Percentiles rank a stretch among this genome's conserved stretches.
phyloP scores from a whole-genome alignment of 2,797 vertebrate genomes.

The Malurus leucopterus region DNA sequence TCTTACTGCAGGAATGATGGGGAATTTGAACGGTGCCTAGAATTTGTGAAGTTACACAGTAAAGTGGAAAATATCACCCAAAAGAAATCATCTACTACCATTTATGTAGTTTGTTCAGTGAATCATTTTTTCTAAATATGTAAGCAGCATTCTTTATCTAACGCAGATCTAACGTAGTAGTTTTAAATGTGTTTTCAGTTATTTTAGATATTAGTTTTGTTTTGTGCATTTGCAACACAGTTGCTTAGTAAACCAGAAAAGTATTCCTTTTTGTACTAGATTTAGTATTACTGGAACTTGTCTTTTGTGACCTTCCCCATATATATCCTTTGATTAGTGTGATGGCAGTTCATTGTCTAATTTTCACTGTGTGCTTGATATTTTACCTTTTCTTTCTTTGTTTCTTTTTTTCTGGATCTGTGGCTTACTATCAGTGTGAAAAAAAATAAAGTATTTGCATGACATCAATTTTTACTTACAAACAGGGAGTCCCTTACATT shows the following conservation, averaged over 20 bases:
- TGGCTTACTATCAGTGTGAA: not conserved
- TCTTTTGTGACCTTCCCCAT: not conserved
- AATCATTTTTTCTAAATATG: not conserved
- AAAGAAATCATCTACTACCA: not conserved
- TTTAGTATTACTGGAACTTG: not conserved
- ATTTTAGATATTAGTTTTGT: not conserved
- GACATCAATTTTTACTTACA: not conserved
- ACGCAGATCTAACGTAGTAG: not conserved
- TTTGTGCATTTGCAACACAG: not conserved
- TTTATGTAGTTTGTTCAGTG: not conserved
- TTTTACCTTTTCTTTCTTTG: not conserved
- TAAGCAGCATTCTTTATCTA: not conserved
- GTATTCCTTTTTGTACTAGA: not conserved
- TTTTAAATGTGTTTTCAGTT: not conserved
- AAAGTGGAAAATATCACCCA: not conserved
- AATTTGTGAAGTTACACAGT: not conserved
- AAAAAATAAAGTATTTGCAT: not conserved
- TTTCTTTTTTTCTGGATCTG: not conserved
- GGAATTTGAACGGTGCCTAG: not conserved
- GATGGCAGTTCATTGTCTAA: not conserved
- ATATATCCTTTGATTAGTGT: not conserved
- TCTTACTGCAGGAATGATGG: not conserved
- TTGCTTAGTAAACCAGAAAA: not conserved
- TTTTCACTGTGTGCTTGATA: not conserved
- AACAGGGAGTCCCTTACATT: not conserved